Base-by-base conservation (phyloP, 2,113 vertebrate species). In the Aptenodytes patagonicus region DNA sequence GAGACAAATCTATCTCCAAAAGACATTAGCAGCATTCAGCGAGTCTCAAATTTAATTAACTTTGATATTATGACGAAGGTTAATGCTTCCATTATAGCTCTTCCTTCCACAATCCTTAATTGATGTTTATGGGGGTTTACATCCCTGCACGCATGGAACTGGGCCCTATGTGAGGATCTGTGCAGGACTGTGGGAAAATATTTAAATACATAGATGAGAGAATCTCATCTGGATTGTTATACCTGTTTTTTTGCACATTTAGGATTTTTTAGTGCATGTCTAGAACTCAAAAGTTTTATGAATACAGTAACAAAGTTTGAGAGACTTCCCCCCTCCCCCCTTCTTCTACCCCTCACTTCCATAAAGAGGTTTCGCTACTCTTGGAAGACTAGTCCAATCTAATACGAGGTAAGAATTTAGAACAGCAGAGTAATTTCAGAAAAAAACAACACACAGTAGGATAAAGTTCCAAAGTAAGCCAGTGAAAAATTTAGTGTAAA, bases 1-100 rank as follows among this genome's bases (percentile, higher is more conserved):
- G 51, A 94, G 68, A 88, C 71, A 82, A 84, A 69, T 9, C 8
- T 25, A 12, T 51, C 80, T 64, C 60, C 70, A 88, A 84, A 71
- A 44, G n/a, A 71, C 83, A 90, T 44, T 11, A 75, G 61, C 32
- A 71, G 80, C 54, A 40, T 49, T 75, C 42, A 81, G 29, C 4
- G 31, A 89, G 69, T 55, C 51, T 70, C 44, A 64, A 73, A 73
- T 92, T 46, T 11, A 88, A 87, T 88, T 80, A 92, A 92, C 60
- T 73, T 73, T 7, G 20, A 38, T 69, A 72, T 12, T 29, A 80
- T n/a, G 32, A 26, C 10, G 28, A 87, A 92, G 47, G 55, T 80
- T 90, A 61, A 86, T 42, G 76, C 38, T 83, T 75, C n/a, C 55
- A 51, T 28, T 36, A 61, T 4, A 86, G 34, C 51, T 54, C 52